phyloP scores from a whole-genome alignment of 37 sponge, comb jelly and placozoan genomes.

The Agelas oroides region DNA sequence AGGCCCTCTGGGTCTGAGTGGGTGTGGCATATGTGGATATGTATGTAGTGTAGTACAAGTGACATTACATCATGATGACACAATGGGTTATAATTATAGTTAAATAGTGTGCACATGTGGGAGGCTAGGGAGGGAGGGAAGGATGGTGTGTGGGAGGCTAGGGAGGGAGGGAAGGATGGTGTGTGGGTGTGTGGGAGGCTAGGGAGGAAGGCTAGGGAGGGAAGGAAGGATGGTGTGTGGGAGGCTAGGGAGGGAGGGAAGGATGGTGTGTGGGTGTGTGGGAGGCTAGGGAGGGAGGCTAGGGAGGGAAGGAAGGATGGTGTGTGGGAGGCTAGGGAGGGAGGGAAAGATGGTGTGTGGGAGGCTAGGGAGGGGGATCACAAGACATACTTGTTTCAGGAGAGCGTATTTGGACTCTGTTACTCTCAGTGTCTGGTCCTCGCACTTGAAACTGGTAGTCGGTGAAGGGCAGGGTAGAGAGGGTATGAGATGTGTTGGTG shows the following conservation, averaged over 20 bases:
- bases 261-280: no score
- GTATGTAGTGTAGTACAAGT: no score
- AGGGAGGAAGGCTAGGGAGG: no score
- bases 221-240: no score
- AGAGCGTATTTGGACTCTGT: neutral
- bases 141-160: no score
- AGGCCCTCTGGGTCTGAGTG: constrained; percentile 58
- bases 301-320: neutral
- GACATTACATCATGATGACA: neutral
- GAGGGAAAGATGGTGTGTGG: neutral
- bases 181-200: no score
- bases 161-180: no score
- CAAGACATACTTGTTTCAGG: constrained; percentile 36
- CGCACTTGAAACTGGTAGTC: constrained; percentile 32
- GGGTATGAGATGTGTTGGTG: neutral
- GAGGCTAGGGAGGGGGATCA: neutral
- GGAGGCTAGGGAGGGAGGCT: neutral
- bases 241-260: no score
- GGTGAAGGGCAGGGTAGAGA: constrained; percentile 26
- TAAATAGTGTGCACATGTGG: no score
- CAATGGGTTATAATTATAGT: neutral
- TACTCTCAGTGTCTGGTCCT: neutral
- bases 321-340: neutral
- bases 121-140: no score
- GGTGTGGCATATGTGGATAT: no score